Conservation (phyloP, 2,888 invertebrate species). For the Philereme transversata region DNA sequence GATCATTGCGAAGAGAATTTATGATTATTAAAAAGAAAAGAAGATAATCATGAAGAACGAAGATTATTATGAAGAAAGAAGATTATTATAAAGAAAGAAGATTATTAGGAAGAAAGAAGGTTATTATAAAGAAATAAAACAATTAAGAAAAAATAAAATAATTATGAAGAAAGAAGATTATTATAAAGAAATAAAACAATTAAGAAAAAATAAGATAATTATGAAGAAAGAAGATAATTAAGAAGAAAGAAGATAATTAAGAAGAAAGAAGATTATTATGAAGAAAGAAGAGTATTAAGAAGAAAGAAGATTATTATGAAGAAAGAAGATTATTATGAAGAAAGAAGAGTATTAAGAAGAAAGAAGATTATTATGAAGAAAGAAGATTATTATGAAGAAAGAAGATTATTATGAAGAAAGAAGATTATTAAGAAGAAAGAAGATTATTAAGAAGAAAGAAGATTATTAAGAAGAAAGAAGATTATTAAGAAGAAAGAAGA, state of each 20-base stretch:
- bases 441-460: conserved; percentile 10
- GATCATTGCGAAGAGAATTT: too few relatives aligned
- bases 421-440: conserved; percentile 4
- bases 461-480: conserved; percentile 19
- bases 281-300: too few relatives aligned
- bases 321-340: too few relatives aligned
- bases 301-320: too few relatives aligned
- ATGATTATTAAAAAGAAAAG: too few relatives aligned
- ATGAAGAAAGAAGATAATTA: neutral
- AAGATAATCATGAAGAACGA: conserved; percentile 7
- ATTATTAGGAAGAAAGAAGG: neutral
- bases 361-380: too few relatives aligned
- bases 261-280: neutral
- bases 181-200: neutral
- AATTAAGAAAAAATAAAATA: too few relatives aligned
- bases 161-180: neutral
- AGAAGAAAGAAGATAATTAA: neutral
- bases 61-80: conserved; percentile 4
- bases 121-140: too few relatives aligned
- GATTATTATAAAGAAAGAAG: neutral
- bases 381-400: too few relatives aligned
- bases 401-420: conserved; percentile 1
- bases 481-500: neutral
- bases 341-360: too few relatives aligned
- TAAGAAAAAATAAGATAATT: neutral